A percentile compares a stretch with the other conserved stretches of the same genome.
Conservation (phyloP, 2,113 vertebrate genomes). For the Monarcha castaneiventris region DNA sequence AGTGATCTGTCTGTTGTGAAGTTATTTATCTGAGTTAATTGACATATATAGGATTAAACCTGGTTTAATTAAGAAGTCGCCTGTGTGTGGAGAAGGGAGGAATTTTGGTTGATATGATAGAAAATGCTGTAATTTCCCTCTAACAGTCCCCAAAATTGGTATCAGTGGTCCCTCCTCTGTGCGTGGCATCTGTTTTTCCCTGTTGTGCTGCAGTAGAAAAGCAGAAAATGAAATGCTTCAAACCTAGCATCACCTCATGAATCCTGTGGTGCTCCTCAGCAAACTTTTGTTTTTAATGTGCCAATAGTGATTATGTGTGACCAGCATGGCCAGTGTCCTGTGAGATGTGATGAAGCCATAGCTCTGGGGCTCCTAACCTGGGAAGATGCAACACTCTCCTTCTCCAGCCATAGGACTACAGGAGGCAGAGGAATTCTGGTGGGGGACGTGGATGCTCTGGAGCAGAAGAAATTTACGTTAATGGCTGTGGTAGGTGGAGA, state of each 20-base stretch:
- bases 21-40: neutral
- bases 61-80: neutral
- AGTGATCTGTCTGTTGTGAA: neutral
- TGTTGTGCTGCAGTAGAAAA: neutral
- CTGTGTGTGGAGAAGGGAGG: fast-evolving
- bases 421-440: neutral
- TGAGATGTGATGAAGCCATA: neutral
- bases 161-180: neutral
- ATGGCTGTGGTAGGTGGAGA: neutral
- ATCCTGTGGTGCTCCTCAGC: neutral
- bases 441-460: neutral
- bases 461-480: neutral
- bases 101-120: neutral
- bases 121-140: neutral
- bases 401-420: neutral
- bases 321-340: neutral
- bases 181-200: neutral
- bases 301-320: no score
- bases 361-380: neutral
- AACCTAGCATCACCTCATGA: neutral
- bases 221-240: neutral
- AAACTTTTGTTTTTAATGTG: neutral
- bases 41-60: neutral
- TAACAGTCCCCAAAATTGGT: neutral
- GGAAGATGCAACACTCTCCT: neutral